Base-by-base conservation (phyloP, 2,113 vertebrate genomes). In the Paramisgurnus dabryanus region DNA sequence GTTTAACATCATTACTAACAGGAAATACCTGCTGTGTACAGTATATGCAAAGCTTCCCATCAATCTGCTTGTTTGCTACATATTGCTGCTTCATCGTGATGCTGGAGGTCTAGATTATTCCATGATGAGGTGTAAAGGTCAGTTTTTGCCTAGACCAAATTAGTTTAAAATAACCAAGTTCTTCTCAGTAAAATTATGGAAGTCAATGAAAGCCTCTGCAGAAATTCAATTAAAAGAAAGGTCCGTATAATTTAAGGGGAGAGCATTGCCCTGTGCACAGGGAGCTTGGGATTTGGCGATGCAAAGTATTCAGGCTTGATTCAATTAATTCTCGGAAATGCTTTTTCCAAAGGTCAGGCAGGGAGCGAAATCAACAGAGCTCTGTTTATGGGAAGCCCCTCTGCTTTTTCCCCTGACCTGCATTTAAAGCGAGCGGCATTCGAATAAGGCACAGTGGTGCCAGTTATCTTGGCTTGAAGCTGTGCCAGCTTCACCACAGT, bases 301-400 rank as follows among this genome's bases (percentile, higher is more conserved):
- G 69, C 66, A 83, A 81, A 80, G 66, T 63, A 84, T 79, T 65
- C 22, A 55, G 57, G 17, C 57, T 67, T 64, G 41, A 76, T 84
- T 86, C 73, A 84, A 82, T 80, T 77, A 76, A 67, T 27, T 74
- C 34, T 80, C 47, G n/a, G 68, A 86, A 82, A 84, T 74, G 43
- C 58, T 78, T 67, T 22, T 47, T 64, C 53, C 47, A 72, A 84
- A 79, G 76, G 72, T 81, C 68, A 63, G 22, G 58, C 53, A 3
- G 18, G 50, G 47, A 61, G 40, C 6, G 57, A 76, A 72, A 67
- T 71, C 79, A 79, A 79, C 67, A 63, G 15, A 5, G 57, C 79
- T 85, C 79, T 81, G 55, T 84, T 81, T 53, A 63, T 72, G 47
- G 15, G 39, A 76, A n/a, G 1, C 22, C 34, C 63, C 58, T 55